Evolutionary conservation across 1,140 invertebrate species (phyloP).

Genomic region (Aphelenchoides fujianensis): DNA sequence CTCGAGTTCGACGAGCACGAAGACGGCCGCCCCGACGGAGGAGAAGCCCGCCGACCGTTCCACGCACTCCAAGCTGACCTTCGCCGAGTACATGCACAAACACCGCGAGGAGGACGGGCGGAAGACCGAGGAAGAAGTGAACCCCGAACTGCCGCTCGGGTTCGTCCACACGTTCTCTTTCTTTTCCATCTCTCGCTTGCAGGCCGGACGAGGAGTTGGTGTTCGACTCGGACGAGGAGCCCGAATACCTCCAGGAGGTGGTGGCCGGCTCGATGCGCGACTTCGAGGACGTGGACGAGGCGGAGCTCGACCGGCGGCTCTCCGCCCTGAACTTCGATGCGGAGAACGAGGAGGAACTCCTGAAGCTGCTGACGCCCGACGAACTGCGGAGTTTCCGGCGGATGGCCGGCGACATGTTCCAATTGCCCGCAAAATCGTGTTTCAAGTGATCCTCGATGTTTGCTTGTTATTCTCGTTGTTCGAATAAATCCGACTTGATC

Average conservation of each 20-base stretch:
- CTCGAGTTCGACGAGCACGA: not conserved
- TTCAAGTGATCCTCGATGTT: too few relatives aligned
- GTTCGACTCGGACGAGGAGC: conserved; percentile 48
- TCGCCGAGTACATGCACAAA: conserved; percentile 42
- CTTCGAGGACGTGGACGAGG: conserved; percentile 35
- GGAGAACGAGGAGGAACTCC: conserved; percentile 39
- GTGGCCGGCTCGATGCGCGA: conserved; percentile 19
- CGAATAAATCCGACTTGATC: conserved; percentile 21
- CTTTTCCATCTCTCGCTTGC: conserved; percentile 20
- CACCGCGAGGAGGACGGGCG: conserved; percentile 16
- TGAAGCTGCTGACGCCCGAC: conserved; percentile 31
- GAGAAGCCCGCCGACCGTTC: not conserved
- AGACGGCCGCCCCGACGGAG: not conserved
- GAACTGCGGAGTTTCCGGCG: conserved; percentile 37
- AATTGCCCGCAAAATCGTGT: not conserved
- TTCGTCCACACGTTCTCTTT: conserved; percentile 17
- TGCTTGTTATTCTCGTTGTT: conserved; percentile 17
- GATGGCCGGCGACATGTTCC: conserved; percentile 40
- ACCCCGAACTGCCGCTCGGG: conserved; percentile 42
- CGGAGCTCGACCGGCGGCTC: conserved; percentile 36
- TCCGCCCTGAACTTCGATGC: conserved; percentile 16
- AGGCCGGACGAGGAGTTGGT: conserved; percentile 44
- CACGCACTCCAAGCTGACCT: conserved; percentile 27
- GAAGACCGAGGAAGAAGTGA: conserved; percentile 34
- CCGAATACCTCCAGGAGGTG: conserved; percentile 44